Percentiles rank a stretch among this genome's conserved stretches.
Conservation (phyloP, 2,797 vertebrate genomes). For the Poeciliopsis infans region DNA sequence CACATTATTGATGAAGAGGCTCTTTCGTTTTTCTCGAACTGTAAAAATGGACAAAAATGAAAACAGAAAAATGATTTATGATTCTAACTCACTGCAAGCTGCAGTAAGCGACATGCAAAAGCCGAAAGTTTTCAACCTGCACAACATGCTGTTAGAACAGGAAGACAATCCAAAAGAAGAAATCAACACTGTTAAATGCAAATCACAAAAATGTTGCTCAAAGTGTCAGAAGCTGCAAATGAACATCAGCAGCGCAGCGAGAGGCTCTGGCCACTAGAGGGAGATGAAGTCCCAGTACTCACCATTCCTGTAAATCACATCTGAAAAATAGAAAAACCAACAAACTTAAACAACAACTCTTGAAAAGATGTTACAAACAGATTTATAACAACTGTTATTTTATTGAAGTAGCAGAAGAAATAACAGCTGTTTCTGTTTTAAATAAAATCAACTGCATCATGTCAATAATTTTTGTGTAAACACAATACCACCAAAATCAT, state of each 20-base stretch:
- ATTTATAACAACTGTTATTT: not conserved
- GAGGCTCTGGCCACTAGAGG: constrained; percentile 39
- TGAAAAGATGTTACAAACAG: not conserved
- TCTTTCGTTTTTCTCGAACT: constrained; percentile 97
- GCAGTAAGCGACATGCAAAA: not conserved
- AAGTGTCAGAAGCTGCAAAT: not conserved
- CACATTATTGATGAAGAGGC: constrained; percentile 94
- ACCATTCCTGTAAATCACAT: constrained; percentile 56
- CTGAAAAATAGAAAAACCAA: constrained; percentile 49
- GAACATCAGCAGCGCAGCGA: not conserved
- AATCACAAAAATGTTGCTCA: not conserved
- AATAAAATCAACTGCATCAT: not conserved
- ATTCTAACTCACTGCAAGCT: not conserved
- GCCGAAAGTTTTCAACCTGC: not conserved
- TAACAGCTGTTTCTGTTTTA: not conserved
- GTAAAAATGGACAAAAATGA: constrained; percentile 67
- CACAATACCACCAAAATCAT: not conserved
- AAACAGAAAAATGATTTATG: constrained; percentile 22
- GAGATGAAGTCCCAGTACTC: constrained; percentile 54
- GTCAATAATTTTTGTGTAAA: not conserved
- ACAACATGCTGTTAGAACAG: not conserved
- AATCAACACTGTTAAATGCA: not conserved
- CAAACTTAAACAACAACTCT: constrained; percentile 16
- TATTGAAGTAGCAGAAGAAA: not conserved
- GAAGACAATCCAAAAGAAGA: not conserved